Conservation (phyloP, 2,797 vertebrate species). For the Amniataba percoides region DNA sequence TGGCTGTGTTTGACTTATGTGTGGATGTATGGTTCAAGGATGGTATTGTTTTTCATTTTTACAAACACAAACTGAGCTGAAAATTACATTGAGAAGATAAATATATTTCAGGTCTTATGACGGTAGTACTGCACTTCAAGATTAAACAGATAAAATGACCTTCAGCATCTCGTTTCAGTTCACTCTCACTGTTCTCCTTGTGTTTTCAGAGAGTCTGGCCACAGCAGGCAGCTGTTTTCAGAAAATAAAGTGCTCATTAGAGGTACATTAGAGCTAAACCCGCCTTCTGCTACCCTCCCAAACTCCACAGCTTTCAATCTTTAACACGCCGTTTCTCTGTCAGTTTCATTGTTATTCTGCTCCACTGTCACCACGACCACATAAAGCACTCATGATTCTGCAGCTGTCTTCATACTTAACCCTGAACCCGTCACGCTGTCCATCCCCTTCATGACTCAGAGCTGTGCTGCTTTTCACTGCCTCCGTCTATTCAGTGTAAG, state of each 20-base stretch:
- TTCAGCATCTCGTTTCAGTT: too few species aligned
- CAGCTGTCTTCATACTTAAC: constrained; percentile 13
- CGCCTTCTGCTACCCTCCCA: too few species aligned
- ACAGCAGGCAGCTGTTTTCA: background rate
- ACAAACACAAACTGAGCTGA: background rate
- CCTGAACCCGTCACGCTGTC: background rate
- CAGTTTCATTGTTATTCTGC: constrained; percentile 27
- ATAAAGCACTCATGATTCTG: background rate
- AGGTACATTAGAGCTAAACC: background rate
- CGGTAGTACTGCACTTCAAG: background rate
- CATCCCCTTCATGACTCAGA: background rate
- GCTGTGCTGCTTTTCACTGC: background rate
- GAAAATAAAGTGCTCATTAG: background rate
- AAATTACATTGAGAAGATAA: background rate
- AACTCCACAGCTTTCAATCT: background rate
- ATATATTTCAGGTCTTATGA: background rate
- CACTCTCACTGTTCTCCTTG: too few species aligned
- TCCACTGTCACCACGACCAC: background rate
- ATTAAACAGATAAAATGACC: background rate
- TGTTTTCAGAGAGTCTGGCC: background rate
- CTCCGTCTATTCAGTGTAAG: background rate
- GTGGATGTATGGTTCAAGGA: background rate
- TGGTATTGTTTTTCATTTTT: background rate
- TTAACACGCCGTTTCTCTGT: background rate
- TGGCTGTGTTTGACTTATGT: background rate